Evolutionary conservation across 2,113 vertebrate genomes (phyloP).

Genomic region (Cinclus mexicanus): DNA sequence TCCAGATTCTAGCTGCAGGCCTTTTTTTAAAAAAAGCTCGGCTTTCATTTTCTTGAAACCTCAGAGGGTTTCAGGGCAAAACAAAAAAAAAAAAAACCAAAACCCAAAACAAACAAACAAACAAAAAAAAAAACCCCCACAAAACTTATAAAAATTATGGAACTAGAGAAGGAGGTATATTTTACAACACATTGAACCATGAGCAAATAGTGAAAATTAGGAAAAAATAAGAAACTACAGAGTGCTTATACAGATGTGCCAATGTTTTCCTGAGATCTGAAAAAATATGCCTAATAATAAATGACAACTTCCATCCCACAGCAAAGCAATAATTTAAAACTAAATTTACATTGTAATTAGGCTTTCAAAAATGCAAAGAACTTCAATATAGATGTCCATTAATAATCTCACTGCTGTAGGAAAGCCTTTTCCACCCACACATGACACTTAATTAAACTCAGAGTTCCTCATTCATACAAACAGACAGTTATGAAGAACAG

Average conservation of each 20-base stretch:
- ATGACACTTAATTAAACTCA: conserved; percentile 79
- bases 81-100: neutral
- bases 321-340: conserved; percentile 80
- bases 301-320: conserved; percentile 69
- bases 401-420: conserved; percentile 76
- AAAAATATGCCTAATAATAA: conserved; percentile 58
- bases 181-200: neutral
- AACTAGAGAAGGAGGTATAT: neutral
- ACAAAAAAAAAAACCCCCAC: neutral
- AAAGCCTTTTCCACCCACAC: conserved; percentile 77
- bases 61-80: neutral
- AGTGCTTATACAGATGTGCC: conserved; percentile 36
- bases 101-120: neutral
- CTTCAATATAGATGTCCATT: conserved; percentile 80
- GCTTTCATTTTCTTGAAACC: neutral
- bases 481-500: conserved; percentile 73
- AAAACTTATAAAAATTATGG: neutral
- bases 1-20: neutral
- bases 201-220: conserved; percentile 1
- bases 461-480: conserved; percentile 66
- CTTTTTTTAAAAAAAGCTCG: neutral
- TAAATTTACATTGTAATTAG: conserved; percentile 84
- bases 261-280: conserved; percentile 44
- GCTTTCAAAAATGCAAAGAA: conserved; percentile 78
- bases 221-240: conserved; percentile 11